These are phyloP conservation scores for Chironomus striatipennis DNA, from an alignment of 1,140 invertebrate species.

Conservation along the genomic window DNA sequence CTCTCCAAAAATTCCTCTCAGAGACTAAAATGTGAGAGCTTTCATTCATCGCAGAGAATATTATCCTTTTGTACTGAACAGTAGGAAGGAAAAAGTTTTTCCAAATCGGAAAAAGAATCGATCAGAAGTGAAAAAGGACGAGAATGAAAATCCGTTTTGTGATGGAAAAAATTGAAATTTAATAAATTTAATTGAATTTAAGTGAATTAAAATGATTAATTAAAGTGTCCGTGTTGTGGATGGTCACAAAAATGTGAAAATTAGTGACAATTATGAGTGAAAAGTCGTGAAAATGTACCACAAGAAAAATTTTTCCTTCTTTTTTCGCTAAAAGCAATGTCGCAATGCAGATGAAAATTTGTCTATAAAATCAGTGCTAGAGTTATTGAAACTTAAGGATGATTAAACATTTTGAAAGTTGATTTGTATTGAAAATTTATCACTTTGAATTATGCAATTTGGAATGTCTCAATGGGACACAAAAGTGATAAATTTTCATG, in stretches of 20 bases:
- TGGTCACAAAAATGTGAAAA: slow-evolving; percentile 3
- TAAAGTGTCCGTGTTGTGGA: neutral
- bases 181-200: neutral
- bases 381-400: neutral
- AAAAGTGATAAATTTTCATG: slow-evolving; percentile 18
- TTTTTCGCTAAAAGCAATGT: slow-evolving; percentile 18
- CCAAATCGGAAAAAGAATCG: slow-evolving; percentile 4
- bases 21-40: no score
- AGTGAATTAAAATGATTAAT: neutral
- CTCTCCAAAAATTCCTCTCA: no score
- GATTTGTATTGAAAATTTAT: neutral
- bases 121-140: neutral
- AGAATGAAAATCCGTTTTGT: neutral
- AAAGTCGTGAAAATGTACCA: slow-evolving; percentile 14
- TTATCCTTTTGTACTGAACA: neutral
- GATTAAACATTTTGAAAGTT: neutral
- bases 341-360: slow-evolving; percentile 20
- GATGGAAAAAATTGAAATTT: neutral
- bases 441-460: slow-evolving; percentile 19
- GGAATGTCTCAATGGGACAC: neutral
- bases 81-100: neutral
- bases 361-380: neutral
- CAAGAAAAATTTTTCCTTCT: neutral
- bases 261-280: neutral
- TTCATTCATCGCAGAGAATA: neutral